A percentile compares a stretch with the other conserved stretches of the same genome.
Evolutionary conservation across 2,797 vertebrate species (phyloP).

Genomic region (Betta splendens): DNA sequence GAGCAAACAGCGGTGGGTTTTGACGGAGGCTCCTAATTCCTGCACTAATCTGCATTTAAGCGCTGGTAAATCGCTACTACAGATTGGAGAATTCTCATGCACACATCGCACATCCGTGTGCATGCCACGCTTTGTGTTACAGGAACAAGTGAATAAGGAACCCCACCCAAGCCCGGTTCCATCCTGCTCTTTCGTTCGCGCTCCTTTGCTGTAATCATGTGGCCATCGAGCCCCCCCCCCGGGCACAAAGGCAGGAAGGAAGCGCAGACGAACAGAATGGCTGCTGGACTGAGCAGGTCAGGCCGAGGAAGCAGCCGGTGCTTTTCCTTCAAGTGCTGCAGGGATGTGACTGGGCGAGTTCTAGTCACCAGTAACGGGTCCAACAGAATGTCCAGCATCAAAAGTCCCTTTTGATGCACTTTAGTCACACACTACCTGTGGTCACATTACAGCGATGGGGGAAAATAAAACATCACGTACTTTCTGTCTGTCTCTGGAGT

Average conservation of each 20-base stretch:
- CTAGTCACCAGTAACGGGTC: constrained; percentile 9
- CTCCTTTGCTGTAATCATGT: constrained; percentile 62
- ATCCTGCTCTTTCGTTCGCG: constrained; percentile 66
- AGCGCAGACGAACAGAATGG: constrained; percentile 50
- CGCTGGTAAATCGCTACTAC: not conserved
- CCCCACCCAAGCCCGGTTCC: constrained; percentile 61
- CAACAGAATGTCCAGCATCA: no score
- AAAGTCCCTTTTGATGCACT: no score
- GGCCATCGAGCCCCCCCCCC: constrained; percentile 43
- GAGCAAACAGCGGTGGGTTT: not conserved
- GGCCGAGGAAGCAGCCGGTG: constrained; percentile 55
- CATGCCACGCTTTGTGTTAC: constrained; percentile 28
- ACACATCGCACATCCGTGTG: constrained; percentile 12
- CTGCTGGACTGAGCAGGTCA: constrained; percentile 50
- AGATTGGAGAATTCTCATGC: constrained; percentile 6
- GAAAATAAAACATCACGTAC: constrained; percentile 77
- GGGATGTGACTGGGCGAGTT: constrained; percentile 31
- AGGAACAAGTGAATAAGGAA: constrained; percentile 60
- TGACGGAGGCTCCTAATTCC: not conserved
- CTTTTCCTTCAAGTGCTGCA: constrained; percentile 54
- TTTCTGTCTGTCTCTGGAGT: constrained; percentile 97
- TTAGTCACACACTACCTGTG: not conserved
- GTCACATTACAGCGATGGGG: constrained; percentile 9
- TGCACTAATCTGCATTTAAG: not conserved
- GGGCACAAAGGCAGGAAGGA: constrained; percentile 83